A percentile compares a stretch with the other conserved stretches of the same genome.
phyloP scores from a whole-genome alignment of 2,797 vertebrate species.

The Rhyacichthys aspro region DNA sequence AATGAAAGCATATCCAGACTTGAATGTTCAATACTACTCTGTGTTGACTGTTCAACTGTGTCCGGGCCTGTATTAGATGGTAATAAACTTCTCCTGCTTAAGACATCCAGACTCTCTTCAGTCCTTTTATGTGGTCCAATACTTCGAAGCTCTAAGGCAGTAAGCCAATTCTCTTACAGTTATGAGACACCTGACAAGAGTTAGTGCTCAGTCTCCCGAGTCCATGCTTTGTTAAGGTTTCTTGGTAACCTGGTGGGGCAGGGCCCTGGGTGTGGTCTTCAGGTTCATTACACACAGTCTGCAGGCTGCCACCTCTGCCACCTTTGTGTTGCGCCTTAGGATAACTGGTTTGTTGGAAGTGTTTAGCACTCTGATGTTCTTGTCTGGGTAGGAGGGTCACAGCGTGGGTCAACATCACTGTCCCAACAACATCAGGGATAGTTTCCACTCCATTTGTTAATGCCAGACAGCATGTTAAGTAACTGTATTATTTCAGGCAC shows the following conservation, averaged over 20 bases:
- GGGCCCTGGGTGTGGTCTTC: background rate
- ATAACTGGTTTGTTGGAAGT: background rate
- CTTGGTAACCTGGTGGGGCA: no score
- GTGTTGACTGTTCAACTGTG: no score
- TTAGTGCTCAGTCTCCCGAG: background rate
- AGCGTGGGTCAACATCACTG: background rate
- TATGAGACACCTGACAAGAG: background rate
- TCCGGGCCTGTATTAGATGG: no score
- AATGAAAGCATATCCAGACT: no score
- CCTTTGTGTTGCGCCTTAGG: constrained; percentile 5
- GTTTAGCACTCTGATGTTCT: constrained; percentile 7
- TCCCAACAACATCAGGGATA: background rate
- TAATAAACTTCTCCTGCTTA: no score
- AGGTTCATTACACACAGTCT: background rate
- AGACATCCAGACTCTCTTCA: no score
- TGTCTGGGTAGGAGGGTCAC: constrained; percentile 4
- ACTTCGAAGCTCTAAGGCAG: no score
- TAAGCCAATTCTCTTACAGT: constrained; percentile 11
- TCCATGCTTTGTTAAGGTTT: background rate
- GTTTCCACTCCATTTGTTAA: constrained; percentile 12
- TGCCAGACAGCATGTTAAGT: constrained; percentile 16
- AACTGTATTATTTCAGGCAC: constrained; percentile 10
- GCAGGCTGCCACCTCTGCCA: constrained; percentile 9
- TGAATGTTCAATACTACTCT: no score
- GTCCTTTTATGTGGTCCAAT: no score